phyloP scores from a whole-genome alignment of 2,888 invertebrate species.

The Emmelina monodactyla region DNA sequence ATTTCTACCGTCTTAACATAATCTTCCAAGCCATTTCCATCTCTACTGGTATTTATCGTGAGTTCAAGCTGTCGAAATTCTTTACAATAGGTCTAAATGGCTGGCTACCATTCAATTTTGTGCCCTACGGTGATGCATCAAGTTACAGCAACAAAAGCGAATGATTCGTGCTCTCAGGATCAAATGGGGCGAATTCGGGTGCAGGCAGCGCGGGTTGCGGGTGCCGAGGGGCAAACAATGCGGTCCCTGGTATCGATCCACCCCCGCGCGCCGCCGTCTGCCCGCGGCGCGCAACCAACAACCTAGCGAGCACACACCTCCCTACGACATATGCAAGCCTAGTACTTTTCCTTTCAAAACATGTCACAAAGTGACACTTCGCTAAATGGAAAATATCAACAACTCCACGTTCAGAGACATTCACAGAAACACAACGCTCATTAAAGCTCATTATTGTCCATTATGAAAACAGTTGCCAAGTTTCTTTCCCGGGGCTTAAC shows the following conservation, averaged over 20 bases:
- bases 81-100: background rate
- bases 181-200: slow-evolving; percentile 59
- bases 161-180: slow-evolving; percentile 54
- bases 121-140: slow-evolving; percentile 29
- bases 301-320: slow-evolving; percentile 18
- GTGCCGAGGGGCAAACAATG: slow-evolving; percentile 49
- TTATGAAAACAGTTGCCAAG: too few species aligned
- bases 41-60: background rate
- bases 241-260: slow-evolving; percentile 59
- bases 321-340: slow-evolving; percentile 41
- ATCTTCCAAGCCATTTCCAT: background rate
- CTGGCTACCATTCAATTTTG: background rate
- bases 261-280: slow-evolving; percentile 35
- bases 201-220: slow-evolving; percentile 30
- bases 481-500: too few species aligned
- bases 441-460: too few species aligned
- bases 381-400: too few species aligned
- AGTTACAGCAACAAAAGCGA: slow-evolving; percentile 57
- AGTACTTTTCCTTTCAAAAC: slow-evolving; percentile 52
- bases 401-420: too few species aligned
- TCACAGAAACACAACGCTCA: too few species aligned
- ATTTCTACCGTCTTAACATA: background rate
- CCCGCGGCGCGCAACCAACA: slow-evolving; percentile 29
- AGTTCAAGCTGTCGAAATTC: too few species aligned
- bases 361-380: too few species aligned